These are phyloP conservation scores for Pimpla rufipes DNA, from an alignment of 2,888 invertebrate genomes.

Conservation along the genomic window DNA sequence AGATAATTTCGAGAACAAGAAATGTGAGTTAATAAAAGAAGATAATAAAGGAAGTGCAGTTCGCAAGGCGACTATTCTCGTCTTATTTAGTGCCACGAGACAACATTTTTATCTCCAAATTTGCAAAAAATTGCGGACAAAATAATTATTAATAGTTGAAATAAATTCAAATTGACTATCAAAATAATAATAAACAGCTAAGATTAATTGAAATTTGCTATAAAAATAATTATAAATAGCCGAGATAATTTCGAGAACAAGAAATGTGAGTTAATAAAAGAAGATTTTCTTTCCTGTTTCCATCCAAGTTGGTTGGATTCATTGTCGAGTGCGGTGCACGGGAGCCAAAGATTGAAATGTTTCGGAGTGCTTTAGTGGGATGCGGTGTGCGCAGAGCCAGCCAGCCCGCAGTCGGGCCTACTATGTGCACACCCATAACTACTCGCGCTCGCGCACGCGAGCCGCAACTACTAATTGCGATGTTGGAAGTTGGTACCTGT, in stretches of 20 bases:
- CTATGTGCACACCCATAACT: constrained; percentile 46
- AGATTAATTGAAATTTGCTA: too few species aligned
- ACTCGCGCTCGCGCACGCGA: constrained; percentile 30
- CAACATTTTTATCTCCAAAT: neutral
- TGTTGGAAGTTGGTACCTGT: constrained; percentile 39
- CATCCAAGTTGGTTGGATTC: neutral
- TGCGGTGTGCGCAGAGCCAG: constrained; percentile 16
- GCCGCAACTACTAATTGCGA: constrained; percentile 61
- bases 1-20: too few species aligned
- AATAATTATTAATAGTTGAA: too few species aligned
- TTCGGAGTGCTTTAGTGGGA: constrained; percentile 51
- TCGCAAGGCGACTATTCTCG: neutral
- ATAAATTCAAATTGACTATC: too few species aligned
- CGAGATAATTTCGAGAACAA: too few species aligned
- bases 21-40: too few species aligned
- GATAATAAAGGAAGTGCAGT: neutral
- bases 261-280: too few species aligned
- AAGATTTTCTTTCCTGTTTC: neutral
- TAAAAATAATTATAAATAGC: too few species aligned
- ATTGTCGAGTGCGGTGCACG: constrained; percentile 20
- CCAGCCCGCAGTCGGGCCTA: neutral
- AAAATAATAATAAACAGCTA: too few species aligned
- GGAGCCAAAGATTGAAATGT: constrained; percentile 59
- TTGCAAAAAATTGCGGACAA: too few species aligned
- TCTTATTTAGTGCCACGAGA: neutral